Conservation (phyloP, 1,140 invertebrate genomes). For the Eciton burchellii region DNA sequence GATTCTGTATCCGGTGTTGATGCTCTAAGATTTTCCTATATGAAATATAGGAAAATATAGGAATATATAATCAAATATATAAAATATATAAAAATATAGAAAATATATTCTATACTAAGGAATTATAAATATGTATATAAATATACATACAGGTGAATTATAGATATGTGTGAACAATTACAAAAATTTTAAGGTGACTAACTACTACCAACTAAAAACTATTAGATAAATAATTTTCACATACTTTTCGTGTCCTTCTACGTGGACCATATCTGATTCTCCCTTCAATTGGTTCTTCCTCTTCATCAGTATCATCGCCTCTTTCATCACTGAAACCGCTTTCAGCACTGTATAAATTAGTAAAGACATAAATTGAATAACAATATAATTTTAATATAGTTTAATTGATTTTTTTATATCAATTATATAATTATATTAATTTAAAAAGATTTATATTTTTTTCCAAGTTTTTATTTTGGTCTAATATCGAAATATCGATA, state of each 20-base stretch:
- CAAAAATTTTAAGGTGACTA: too few species aligned
- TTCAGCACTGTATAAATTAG: slow-evolving; percentile 87
- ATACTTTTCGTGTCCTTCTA: slow-evolving; percentile 82
- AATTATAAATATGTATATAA: neutral
- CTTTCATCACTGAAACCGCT: slow-evolving; percentile 92
- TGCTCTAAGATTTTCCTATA: slow-evolving; percentile 82
- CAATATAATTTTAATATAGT: neutral
- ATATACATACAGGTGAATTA: too few species aligned
- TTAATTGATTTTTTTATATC: neutral
- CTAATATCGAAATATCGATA: too few species aligned
- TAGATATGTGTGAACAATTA: too few species aligned
- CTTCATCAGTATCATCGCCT: slow-evolving; percentile 88
- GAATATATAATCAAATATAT: too few species aligned
- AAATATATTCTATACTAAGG: neutral
- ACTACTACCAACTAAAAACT: too few species aligned
- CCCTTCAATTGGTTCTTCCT: slow-evolving; percentile 85
- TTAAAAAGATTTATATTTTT: neutral
- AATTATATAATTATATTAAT: slow-evolving; percentile 12
- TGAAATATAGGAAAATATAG: neutral
- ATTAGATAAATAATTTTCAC: neutral
- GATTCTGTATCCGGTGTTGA: slow-evolving; percentile 85
- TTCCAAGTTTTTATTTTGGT: too few species aligned
- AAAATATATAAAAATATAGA: slow-evolving; percentile 10
- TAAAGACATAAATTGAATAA: slow-evolving; percentile 67
- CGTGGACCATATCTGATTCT: slow-evolving; percentile 82